Percentiles rank a stretch among this genome's conserved stretches.
These are phyloP conservation scores for Vanessa cardui DNA, from an alignment of 2,888 invertebrate species.

Conservation along the genomic window DNA sequence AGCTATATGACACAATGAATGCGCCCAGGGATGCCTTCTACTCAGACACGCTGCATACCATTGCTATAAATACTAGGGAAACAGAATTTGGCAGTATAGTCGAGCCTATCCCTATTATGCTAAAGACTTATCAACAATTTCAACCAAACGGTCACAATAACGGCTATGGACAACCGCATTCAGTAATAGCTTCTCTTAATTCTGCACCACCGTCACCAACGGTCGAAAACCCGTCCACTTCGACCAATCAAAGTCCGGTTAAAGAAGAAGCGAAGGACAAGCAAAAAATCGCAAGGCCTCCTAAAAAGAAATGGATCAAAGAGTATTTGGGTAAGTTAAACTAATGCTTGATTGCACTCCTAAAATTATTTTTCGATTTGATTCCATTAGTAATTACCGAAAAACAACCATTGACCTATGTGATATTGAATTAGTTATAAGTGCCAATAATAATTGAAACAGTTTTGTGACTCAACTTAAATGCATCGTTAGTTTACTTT, in stretches of 20 bases:
- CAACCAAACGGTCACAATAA: slow-evolving; percentile 56
- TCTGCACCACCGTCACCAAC: slow-evolving; percentile 53
- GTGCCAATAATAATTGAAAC: no score
- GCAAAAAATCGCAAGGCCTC: slow-evolving; percentile 71
- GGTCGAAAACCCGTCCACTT: slow-evolving; percentile 54
- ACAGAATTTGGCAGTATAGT: slow-evolving; percentile 73
- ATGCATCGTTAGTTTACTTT: no score
- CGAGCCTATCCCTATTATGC: slow-evolving; percentile 69
- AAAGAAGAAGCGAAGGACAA: slow-evolving; percentile 57
- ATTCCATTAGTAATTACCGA: no score
- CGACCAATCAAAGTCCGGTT: slow-evolving; percentile 51
- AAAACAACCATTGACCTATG: no score
- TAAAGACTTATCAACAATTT: slow-evolving; percentile 66
- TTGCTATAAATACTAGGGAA: slow-evolving; percentile 72
- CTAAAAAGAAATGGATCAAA: slow-evolving; percentile 89
- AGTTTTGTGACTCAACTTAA: no score
- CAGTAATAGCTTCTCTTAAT: slow-evolving; percentile 50
- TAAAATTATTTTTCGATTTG: no score
- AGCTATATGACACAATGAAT: slow-evolving; percentile 67
- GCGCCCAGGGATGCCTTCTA: slow-evolving; percentile 63
- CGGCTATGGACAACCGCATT: slow-evolving; percentile 56
- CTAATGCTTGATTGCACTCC: background rate
- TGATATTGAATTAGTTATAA: no score
- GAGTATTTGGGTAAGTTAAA: slow-evolving; percentile 84
- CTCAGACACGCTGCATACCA: slow-evolving; percentile 67